Percentiles rank a stretch among this genome's conserved stretches.
Conservation (phyloP, 2,797 vertebrate genomes). For the Cynodonichthys magdalenae region DNA sequence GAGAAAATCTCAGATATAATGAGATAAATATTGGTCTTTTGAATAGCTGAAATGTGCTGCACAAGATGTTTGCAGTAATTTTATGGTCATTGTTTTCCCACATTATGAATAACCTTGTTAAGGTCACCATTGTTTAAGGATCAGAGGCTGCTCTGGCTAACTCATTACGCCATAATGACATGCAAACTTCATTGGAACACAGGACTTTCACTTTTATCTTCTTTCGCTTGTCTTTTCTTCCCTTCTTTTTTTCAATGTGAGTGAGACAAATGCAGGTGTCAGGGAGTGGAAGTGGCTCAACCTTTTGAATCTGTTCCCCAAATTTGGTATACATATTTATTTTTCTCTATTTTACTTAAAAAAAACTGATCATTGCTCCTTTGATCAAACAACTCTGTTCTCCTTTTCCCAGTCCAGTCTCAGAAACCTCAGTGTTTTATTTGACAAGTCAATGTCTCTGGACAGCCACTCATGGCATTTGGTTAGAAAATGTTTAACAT, state of each 20-base stretch:
- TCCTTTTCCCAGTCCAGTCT: too few relatives aligned
- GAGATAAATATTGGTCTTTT: conserved; percentile 69
- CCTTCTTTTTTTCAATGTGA: conserved; percentile 1
- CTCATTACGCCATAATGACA: conserved; percentile 34
- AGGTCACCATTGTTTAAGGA: conserved; percentile 36
- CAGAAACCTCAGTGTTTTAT: too few relatives aligned
- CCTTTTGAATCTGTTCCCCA: too few relatives aligned
- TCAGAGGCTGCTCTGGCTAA: conserved; percentile 12
- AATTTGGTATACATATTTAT: too few relatives aligned
- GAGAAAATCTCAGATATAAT: conserved; percentile 46
- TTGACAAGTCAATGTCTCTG: too few relatives aligned
- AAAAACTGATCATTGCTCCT: too few relatives aligned
- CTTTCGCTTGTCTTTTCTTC: conserved; percentile 10
- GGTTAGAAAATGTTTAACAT: too few relatives aligned
- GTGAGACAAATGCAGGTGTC: too few relatives aligned
- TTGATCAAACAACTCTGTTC: too few relatives aligned
- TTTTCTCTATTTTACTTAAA: too few relatives aligned
- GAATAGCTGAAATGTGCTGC: conserved; percentile 52
- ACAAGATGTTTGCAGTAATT: conserved; percentile 65
- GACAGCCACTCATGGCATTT: too few relatives aligned
- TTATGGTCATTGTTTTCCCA: conserved; percentile 61
- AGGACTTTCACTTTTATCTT: conserved; percentile 21
- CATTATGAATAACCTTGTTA: conserved; percentile 49
- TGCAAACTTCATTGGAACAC: conserved; percentile 43
- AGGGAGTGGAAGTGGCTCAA: too few relatives aligned